phyloP scores from a whole-genome alignment of 2,888 invertebrate genomes.

The Leucophenga maculata region DNA sequence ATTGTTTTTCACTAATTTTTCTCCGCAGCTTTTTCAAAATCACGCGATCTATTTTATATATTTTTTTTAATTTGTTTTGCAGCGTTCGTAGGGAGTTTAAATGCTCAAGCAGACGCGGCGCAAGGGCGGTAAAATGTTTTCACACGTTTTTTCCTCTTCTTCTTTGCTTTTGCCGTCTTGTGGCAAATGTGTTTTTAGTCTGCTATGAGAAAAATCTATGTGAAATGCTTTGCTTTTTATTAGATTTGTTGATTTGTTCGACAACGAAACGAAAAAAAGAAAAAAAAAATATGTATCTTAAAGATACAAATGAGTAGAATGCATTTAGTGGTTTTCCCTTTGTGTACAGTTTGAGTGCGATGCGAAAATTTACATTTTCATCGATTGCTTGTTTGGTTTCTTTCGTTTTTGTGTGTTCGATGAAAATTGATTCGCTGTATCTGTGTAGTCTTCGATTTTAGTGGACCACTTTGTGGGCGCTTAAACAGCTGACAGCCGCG shows the following conservation, averaged over 20 bases:
- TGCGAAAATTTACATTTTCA: slow-evolving; percentile 28
- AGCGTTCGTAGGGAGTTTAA: not conserved
- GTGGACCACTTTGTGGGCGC: slow-evolving; percentile 66
- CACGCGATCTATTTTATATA: slow-evolving; percentile 9
- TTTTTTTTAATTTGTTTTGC: slow-evolving; percentile 6
- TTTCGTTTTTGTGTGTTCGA: not conserved
- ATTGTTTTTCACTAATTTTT: slow-evolving; percentile 37
- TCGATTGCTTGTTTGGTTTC: not conserved
- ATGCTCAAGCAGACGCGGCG: not conserved
- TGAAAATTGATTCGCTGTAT: not conserved
- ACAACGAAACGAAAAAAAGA: too few relatives aligned
- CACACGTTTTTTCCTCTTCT: slow-evolving; percentile 3
- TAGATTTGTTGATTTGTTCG: slow-evolving; percentile 25
- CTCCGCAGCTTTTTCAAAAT: not conserved
- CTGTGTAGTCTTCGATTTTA: slow-evolving; percentile 2
- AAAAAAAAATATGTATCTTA: too few relatives aligned
- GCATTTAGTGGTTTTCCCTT: slow-evolving; percentile 10
- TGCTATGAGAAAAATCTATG: slow-evolving; percentile 26
- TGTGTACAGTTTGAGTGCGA: not conserved
- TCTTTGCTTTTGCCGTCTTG: slow-evolving; percentile 13
- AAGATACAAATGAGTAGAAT: not conserved
- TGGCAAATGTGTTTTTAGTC: not conserved
- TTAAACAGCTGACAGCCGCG: slow-evolving; percentile 66
- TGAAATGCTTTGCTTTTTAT: slow-evolving; percentile 50
- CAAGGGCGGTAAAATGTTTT: not conserved